phyloP scores from a whole-genome alignment of 2,888 invertebrate genomes.

The Nephrotoma appendiculata region DNA sequence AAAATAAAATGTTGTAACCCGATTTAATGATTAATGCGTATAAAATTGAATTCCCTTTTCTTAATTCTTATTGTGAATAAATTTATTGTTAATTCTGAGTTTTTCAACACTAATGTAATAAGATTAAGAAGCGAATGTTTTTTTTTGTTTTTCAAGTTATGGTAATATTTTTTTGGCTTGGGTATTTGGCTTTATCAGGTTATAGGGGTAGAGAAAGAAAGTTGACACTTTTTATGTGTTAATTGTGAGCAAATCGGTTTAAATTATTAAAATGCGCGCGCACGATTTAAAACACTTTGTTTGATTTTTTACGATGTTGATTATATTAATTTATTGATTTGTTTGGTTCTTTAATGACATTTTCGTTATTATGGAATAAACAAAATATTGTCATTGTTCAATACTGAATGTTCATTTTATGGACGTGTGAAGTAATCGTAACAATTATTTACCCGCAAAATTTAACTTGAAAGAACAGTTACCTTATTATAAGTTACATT shows the following conservation, averaged over 20 bases:
- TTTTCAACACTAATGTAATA: not conserved
- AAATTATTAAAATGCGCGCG: not conserved
- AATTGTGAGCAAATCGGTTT: not conserved
- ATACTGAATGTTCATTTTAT: too few species aligned
- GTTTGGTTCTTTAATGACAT: too few species aligned
- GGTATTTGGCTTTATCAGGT: not conserved
- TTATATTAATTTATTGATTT: too few species aligned
- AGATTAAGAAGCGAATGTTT: not conserved
- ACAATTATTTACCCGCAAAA: too few species aligned
- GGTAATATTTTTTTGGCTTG: not conserved
- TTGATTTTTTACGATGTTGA: too few species aligned
- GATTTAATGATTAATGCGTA: not conserved
- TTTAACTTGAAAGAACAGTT: too few species aligned
- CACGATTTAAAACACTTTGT: not conserved
- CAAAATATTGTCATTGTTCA: too few species aligned
- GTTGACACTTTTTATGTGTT: not conserved
- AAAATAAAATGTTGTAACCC: not conserved
- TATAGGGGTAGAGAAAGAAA: not conserved
- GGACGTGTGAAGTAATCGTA: too few species aligned
- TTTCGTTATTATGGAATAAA: too few species aligned
- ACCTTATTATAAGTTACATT: too few species aligned
- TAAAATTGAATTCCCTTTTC: not conserved
- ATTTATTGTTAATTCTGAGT: not conserved
- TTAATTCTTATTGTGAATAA: not conserved
- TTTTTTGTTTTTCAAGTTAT: not conserved